A percentile compares a stretch with the other conserved stretches of the same genome.
Conservation (phyloP, 2,797 vertebrate genomes). For the Trachurus trachurus region DNA sequence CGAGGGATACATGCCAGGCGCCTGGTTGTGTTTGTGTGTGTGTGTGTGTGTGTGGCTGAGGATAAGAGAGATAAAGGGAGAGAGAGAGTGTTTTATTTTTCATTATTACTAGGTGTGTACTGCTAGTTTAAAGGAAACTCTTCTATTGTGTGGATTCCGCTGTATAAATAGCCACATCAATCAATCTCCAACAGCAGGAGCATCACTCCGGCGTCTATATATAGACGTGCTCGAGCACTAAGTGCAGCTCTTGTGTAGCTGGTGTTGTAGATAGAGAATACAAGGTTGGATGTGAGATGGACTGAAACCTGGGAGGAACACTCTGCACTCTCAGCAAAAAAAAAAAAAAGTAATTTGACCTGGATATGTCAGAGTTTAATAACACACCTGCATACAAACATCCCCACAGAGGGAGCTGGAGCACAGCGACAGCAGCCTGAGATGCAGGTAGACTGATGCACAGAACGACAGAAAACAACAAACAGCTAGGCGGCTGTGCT, state of each 20-base stretch:
- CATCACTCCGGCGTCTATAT: constrained; percentile 27
- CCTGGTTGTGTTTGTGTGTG: constrained; percentile 37
- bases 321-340: constrained; percentile 31
- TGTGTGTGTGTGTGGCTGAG: constrained; percentile 1
- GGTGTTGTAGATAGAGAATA: constrained; percentile 30
- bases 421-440: neutral
- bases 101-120: neutral
- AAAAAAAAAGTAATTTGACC: constrained; percentile 54
- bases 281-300: constrained; percentile 14
- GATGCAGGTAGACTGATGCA: neutral
- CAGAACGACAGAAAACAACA: neutral
- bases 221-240: neutral
- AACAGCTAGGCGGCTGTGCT: constrained; percentile 10
- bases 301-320: constrained; percentile 25
- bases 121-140: neutral
- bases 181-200: neutral
- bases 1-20: constrained; percentile 59
- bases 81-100: neutral
- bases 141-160: neutral
- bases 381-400: constrained; percentile 43
- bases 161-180: constrained; percentile 8
- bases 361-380: constrained; percentile 67
- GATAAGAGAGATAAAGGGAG: constrained; percentile 10
- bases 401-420: neutral
- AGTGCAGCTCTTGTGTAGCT: constrained; percentile 9